A percentile compares a stretch with the other conserved stretches of the same genome.
Conservation (phyloP, 1,140 invertebrate genomes). For the Trichoplusia ni region DNA sequence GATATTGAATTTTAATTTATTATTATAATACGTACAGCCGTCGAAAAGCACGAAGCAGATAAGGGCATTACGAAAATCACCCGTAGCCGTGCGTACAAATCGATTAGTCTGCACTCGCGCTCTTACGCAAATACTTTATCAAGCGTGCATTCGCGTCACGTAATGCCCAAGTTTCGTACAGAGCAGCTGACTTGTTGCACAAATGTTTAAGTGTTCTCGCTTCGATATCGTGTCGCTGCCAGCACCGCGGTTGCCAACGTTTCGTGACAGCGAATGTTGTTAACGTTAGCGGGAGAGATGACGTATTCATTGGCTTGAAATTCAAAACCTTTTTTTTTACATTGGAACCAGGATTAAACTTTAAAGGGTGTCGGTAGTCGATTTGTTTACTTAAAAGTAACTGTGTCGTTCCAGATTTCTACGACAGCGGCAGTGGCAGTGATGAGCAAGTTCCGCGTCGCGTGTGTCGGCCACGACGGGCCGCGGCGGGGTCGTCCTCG, state of each 20-base stretch:
- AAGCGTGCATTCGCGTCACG: slow-evolving; percentile 68
- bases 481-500: slow-evolving; percentile 55
- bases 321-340: slow-evolving; percentile 10
- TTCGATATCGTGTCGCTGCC: slow-evolving; percentile 28
- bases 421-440: slow-evolving; percentile 68
- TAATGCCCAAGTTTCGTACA: slow-evolving; percentile 60
- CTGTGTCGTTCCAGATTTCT: slow-evolving; percentile 65
- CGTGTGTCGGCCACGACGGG: slow-evolving; percentile 52
- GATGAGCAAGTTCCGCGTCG: slow-evolving; percentile 59
- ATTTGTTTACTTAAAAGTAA: too few relatives aligned
- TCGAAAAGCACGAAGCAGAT: slow-evolving; percentile 58
- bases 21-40: slow-evolving; percentile 42
- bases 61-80: slow-evolving; percentile 70
- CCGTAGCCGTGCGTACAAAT: slow-evolving; percentile 68
- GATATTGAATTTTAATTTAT: slow-evolving; percentile 34
- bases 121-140: slow-evolving; percentile 73
- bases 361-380: too few relatives aligned
- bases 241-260: slow-evolving; percentile 27
- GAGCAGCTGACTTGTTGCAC: slow-evolving; percentile 57
- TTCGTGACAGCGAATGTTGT: slow-evolving; percentile 19
- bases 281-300: not conserved
- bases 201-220: slow-evolving; percentile 50
- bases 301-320: slow-evolving; percentile 12
- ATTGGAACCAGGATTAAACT: too few relatives aligned
- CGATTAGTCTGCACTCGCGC: slow-evolving; percentile 67